Conservation (phyloP, 2,888 invertebrate species). For the Lepidocyrtinus sp. region DNA sequence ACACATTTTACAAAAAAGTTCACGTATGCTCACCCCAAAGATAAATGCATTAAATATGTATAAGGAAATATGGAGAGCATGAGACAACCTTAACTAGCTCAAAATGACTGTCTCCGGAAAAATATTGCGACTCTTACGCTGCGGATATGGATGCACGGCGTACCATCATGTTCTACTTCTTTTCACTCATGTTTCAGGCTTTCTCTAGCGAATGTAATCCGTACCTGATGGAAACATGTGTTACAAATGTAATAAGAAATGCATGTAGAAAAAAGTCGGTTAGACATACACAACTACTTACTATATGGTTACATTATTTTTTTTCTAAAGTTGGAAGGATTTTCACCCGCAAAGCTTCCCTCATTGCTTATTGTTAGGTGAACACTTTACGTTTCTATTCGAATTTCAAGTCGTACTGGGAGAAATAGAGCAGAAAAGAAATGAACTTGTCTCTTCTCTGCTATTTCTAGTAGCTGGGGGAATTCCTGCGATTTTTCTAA, state of each 20-base stretch:
- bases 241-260: conserved; percentile 1
- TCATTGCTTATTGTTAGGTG: background rate
- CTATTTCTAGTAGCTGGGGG: conserved; percentile 29
- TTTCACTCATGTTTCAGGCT: conserved; percentile 19
- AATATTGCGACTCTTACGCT: background rate
- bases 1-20: no score
- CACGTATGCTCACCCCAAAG: no score
- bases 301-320: no score
- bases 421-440: conserved; percentile 56
- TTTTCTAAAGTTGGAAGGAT: background rate
- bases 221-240: conserved; percentile 46
- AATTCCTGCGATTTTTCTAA: conserved; percentile 9
- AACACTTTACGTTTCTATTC: background rate
- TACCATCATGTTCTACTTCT: background rate
- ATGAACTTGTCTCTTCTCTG: conserved; percentile 51
- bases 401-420: conserved; percentile 37
- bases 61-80: background rate
- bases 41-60: no score
- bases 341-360: background rate
- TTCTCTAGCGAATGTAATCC: conserved; percentile 37
- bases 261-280: background rate
- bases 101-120: background rate
- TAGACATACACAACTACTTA: no score
- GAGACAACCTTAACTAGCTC: background rate
- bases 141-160: background rate